These are phyloP conservation scores for Cryptoleucopteryx plumbea DNA, from an alignment of 2,113 vertebrate genomes.

Conservation along the genomic window DNA sequence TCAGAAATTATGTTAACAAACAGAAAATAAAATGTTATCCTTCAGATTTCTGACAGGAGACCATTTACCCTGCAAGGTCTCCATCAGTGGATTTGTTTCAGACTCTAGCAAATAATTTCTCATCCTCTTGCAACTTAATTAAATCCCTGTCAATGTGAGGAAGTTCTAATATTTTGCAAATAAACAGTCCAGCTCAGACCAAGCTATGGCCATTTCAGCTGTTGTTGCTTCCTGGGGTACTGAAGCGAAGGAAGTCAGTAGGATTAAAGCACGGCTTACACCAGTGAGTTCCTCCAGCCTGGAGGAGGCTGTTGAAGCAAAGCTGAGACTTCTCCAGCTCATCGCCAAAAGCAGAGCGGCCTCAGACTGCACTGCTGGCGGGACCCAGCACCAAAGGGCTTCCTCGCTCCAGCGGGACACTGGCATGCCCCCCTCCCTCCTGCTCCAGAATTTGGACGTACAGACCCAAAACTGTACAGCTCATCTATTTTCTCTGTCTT, in stretches of 20 bases:
- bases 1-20: neutral
- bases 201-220: neutral
- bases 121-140: neutral
- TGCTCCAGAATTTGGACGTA: neutral
- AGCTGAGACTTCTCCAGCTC: no score
- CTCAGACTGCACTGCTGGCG: no score
- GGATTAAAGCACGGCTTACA: rapidly evolving
- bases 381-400: no score
- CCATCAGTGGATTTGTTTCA: neutral
- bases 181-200: neutral
- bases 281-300: rapidly evolving
- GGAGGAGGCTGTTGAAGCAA: no score
- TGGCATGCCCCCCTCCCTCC: rapidly evolving
- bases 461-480: neutral
- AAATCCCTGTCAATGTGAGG: neutral
- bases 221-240: neutral
- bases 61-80: neutral
- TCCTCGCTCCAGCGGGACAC: neutral
- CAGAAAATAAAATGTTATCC: neutral
- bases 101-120: neutral
- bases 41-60: neutral
- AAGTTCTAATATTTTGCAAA: neutral
- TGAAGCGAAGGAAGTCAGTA: rapidly evolving
- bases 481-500: no score
- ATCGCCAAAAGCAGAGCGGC: neutral